These are phyloP conservation scores for Gastrophysa polygoni DNA, from an alignment of 2,888 invertebrate species.

Conservation along the genomic window DNA sequence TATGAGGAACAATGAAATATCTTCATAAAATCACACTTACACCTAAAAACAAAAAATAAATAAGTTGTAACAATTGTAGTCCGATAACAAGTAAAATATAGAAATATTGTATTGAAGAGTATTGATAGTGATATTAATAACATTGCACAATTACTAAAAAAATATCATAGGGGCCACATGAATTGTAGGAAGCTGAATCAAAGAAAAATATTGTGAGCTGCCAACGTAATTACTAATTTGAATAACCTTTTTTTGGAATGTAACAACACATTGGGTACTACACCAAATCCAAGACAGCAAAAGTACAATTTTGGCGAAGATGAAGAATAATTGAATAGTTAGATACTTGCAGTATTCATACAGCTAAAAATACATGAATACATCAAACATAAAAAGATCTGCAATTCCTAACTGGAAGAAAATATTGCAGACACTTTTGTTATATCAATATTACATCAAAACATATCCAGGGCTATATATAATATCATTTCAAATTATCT, in stretches of 20 bases:
- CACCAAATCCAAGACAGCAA: neutral
- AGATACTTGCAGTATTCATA: neutral
- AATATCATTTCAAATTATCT: slow-evolving; percentile 6
- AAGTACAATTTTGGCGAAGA: neutral
- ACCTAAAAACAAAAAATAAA: neutral
- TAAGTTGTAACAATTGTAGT: neutral
- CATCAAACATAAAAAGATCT: neutral
- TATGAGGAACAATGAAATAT: neutral
- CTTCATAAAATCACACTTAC: neutral
- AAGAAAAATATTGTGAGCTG: neutral
- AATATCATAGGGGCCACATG: neutral
- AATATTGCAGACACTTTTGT: neutral
- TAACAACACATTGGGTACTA: neutral
- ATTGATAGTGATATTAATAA: neutral
- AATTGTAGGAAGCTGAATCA: neutral
- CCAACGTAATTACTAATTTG: neutral
- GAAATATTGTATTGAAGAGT: neutral
- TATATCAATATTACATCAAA: slow-evolving; percentile 7
- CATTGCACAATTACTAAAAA: neutral
- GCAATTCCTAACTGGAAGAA: neutral
- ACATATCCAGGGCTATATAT: neutral
- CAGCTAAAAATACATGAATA: neutral
- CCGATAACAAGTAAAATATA: neutral
- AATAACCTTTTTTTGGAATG: neutral
- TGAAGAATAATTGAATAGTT: neutral